Conservation (phyloP, 2,888 invertebrate species). For the Nephrotoma appendiculata region DNA sequence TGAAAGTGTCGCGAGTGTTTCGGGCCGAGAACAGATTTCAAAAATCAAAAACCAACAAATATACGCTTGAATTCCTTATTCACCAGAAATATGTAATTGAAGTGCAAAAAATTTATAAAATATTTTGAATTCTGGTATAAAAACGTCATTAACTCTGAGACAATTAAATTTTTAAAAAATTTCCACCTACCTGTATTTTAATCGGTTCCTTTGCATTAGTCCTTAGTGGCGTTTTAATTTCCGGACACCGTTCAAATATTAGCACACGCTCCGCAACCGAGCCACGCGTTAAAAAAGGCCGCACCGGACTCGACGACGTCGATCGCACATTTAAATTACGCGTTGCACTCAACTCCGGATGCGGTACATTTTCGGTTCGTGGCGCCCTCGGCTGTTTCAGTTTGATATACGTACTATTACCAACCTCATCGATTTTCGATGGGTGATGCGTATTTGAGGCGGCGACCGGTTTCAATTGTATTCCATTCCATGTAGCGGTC, state of each 20-base stretch:
- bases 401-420: constrained; percentile 10
- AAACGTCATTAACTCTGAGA: background rate
- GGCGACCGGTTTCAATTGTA: constrained; percentile 5
- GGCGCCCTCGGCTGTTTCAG: constrained; percentile 24
- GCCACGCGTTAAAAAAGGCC: constrained; percentile 75
- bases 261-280: constrained; percentile 83
- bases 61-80: no score
- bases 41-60: no score
- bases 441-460: constrained; percentile 8
- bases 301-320: constrained; percentile 45
- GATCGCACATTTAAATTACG: constrained; percentile 12
- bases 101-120: no score
- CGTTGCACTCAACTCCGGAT: constrained; percentile 40
- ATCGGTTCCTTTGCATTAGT: constrained; percentile 16
- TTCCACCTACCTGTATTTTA: constrained; percentile 36
- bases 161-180: background rate
- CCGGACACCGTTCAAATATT: constrained; percentile 82
- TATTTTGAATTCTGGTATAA: no score
- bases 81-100: no score
- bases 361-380: constrained; percentile 37
- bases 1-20: no score
- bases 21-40: no score
- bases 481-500: constrained; percentile 8
- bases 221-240: constrained; percentile 38
- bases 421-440: constrained; percentile 21